Evolutionary conservation across 2,113 vertebrate species (phyloP).

Genomic region (Aviceda subcristata): DNA sequence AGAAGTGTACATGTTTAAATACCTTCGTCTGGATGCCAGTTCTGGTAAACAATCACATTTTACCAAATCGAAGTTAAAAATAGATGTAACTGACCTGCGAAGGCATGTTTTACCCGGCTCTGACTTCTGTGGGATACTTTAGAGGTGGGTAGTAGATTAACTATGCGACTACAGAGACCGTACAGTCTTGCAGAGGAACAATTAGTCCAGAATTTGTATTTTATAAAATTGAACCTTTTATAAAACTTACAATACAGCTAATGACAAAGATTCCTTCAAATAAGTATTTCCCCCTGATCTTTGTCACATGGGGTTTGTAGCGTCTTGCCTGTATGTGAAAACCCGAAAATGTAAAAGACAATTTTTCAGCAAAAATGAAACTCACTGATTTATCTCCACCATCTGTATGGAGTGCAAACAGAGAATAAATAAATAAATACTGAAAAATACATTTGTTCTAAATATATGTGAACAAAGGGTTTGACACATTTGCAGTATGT

Average conservation of each 20-base stretch:
- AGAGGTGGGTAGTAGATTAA: background rate
- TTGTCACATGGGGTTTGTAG: background rate
- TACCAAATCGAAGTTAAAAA: background rate
- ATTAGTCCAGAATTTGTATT: background rate
- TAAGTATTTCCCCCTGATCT: background rate
- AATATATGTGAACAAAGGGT: background rate
- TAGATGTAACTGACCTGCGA: background rate
- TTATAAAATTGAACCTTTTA: background rate
- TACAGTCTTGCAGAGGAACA: background rate
- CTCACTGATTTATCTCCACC: background rate
- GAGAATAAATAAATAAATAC: conserved; percentile 10
- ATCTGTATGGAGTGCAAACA: background rate
- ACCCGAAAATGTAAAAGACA: background rate
- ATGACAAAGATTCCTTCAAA: background rate
- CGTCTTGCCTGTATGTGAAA: background rate
- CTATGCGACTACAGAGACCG: background rate
- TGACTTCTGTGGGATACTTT: background rate
- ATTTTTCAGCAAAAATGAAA: background rate
- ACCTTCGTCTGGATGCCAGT: background rate
- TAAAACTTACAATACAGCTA: background rate
- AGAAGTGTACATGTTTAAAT: background rate
- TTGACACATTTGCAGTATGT: background rate
- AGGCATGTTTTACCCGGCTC: background rate
- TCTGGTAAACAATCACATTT: background rate
- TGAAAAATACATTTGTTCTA: background rate